Percentiles rank a stretch among this genome's conserved stretches.
Conservation (phyloP, 2,888 invertebrate species). For the Cantharis rustica region DNA sequence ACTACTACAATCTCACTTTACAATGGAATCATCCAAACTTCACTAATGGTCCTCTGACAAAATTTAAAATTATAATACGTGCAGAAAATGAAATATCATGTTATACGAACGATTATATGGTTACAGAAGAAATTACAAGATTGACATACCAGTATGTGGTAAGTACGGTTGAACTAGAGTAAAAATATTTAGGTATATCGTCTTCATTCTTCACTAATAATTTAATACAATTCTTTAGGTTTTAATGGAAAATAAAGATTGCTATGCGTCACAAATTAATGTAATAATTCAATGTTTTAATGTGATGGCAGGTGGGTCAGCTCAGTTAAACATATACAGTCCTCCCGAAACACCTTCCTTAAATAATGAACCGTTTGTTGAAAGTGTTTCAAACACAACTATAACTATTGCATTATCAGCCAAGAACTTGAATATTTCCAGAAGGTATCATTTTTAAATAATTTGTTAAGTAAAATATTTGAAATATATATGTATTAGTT, state of each 20-base stretch:
- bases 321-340: background rate
- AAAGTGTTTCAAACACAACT: slow-evolving; percentile 13
- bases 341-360: slow-evolving; percentile 15
- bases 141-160: slow-evolving; percentile 18
- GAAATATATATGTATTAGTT: background rate
- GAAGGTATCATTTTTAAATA: background rate
- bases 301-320: background rate
- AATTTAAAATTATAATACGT: slow-evolving; percentile 4
- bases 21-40: slow-evolving; percentile 44
- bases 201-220: too few relatives aligned
- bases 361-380: background rate
- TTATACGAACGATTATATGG: background rate
- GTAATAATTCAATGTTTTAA: background rate
- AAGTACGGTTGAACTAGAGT: background rate
- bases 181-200: too few relatives aligned
- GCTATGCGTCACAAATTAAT: slow-evolving; percentile 8
- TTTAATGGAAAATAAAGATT: background rate
- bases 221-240: slow-evolving; percentile 1
- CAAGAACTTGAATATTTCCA: too few relatives aligned
- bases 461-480: background rate
- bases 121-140: slow-evolving; percentile 13
- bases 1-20: slow-evolving; percentile 38
- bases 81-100: background rate
- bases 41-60: slow-evolving; percentile 18
- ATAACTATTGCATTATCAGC: slow-evolving; percentile 11